These are phyloP conservation scores for Dunckerocampus dactyliophorus DNA, from an alignment of 2,113 vertebrate genomes.

Conservation along the genomic window DNA sequence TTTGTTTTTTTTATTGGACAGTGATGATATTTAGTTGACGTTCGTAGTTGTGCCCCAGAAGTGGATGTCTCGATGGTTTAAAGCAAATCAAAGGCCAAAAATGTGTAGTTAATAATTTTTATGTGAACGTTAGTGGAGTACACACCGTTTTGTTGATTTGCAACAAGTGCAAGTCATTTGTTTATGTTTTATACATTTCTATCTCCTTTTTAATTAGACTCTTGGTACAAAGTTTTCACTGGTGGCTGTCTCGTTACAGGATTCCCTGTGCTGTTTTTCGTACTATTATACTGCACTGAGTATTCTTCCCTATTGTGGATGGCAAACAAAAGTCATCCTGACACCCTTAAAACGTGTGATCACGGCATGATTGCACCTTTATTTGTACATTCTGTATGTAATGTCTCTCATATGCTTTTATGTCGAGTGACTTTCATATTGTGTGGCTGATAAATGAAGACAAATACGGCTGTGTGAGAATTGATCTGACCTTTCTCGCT, in stretches of 20 bases:
- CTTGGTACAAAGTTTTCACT: conserved; percentile 39
- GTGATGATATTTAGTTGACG: background rate
- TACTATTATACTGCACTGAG: background rate
- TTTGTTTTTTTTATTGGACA: no score
- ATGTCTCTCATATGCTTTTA: conserved; percentile 29
- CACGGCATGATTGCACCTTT: conserved; percentile 47
- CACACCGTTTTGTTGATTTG: background rate
- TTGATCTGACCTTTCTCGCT: conserved; percentile 70
- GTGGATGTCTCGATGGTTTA: background rate
- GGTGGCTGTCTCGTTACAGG: no score
- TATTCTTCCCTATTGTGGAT: conserved; percentile 25
- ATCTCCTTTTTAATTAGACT: conserved; percentile 72
- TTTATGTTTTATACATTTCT: background rate
- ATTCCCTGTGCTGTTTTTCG: background rate
- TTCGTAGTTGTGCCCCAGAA: background rate
- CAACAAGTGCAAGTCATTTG: no score
- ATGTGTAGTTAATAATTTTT: background rate
- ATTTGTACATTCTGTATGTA: conserved; percentile 44
- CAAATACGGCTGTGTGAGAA: conserved; percentile 47
- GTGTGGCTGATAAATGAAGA: conserved; percentile 60
- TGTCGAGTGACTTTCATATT: conserved; percentile 28
- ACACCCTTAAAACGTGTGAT: conserved; percentile 55
- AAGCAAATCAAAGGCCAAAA: background rate
- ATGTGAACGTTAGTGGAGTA: background rate
- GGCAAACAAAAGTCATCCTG: conserved; percentile 60